These are phyloP conservation scores for Callithrix jacchus DNA, from an alignment of 2,113 vertebrate genomes.

Conservation along the genomic window DNA sequence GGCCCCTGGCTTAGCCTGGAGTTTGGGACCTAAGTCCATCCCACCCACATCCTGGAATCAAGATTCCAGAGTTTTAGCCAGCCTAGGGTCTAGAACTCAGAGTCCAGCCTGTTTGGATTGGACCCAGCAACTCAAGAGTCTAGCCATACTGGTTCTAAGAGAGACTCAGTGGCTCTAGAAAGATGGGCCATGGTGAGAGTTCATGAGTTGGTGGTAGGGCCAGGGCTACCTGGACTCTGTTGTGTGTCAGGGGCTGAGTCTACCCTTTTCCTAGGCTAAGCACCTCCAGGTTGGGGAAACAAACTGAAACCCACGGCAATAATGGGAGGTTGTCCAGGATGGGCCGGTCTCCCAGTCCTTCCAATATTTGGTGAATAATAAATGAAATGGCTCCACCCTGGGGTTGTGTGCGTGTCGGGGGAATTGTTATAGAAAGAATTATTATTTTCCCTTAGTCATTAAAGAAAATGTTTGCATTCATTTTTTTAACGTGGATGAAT, in stretches of 20 bases:
- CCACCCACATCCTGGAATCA: neutral
- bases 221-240: slow-evolving; percentile 26
- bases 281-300: slow-evolving; percentile 31
- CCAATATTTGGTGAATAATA: slow-evolving; percentile 62
- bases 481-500: slow-evolving; percentile 51
- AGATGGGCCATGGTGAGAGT: slow-evolving; percentile 17
- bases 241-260: neutral
- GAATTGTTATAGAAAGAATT: slow-evolving; percentile 41
- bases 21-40: slow-evolving; percentile 39
- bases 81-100: slow-evolving; percentile 38
- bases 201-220: slow-evolving; percentile 51
- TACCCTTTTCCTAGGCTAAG: neutral
- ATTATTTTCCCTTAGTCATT: slow-evolving; percentile 43
- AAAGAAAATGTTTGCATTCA: slow-evolving; percentile 38
- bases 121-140: neutral
- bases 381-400: slow-evolving; percentile 55
- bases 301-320: slow-evolving; percentile 65
- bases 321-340: slow-evolving; percentile 47
- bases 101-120: slow-evolving; percentile 28
- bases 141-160: neutral
- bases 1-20: neutral
- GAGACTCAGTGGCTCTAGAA: neutral
- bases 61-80: neutral
- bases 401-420: too few species aligned
- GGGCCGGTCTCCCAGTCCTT: slow-evolving; percentile 43